Percentiles rank a stretch among this genome's conserved stretches.
Conservation (phyloP, 2,113 vertebrate species). For the Corythornis madagascariensis region DNA sequence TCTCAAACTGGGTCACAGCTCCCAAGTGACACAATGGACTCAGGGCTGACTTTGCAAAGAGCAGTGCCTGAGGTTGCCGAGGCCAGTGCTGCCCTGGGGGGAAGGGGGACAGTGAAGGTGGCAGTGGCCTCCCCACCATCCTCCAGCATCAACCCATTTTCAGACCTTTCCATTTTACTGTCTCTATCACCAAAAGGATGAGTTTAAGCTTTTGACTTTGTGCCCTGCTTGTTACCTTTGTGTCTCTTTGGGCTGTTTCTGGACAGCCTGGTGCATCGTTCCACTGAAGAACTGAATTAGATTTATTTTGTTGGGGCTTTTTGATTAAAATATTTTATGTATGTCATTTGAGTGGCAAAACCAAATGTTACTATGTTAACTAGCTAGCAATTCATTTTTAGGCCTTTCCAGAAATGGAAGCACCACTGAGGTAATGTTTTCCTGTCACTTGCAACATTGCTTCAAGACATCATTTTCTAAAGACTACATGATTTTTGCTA, state of each 20-base stretch:
- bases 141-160: not conserved
- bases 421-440: not conserved
- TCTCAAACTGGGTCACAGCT: not conserved
- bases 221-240: not conserved
- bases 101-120: not conserved
- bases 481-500: not conserved
- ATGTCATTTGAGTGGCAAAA: not conserved
- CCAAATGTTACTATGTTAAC: not conserved
- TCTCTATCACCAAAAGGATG: not conserved
- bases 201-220: not conserved
- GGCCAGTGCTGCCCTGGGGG: fast-evolving
- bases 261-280: not conserved
- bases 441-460: not conserved
- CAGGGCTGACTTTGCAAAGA: not conserved
- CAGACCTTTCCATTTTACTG: not conserved
- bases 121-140: not conserved
- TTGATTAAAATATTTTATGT: not conserved
- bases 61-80: not conserved
- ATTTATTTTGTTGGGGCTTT: not conserved
- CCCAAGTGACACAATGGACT: not conserved
- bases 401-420: not conserved
- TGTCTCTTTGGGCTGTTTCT: not conserved
- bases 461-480: not conserved
- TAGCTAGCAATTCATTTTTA: not conserved
- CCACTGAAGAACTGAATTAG: not conserved